phyloP scores from a whole-genome alignment of 1,140 invertebrate genomes.

The Rhynchophorus ferrugineus region DNA sequence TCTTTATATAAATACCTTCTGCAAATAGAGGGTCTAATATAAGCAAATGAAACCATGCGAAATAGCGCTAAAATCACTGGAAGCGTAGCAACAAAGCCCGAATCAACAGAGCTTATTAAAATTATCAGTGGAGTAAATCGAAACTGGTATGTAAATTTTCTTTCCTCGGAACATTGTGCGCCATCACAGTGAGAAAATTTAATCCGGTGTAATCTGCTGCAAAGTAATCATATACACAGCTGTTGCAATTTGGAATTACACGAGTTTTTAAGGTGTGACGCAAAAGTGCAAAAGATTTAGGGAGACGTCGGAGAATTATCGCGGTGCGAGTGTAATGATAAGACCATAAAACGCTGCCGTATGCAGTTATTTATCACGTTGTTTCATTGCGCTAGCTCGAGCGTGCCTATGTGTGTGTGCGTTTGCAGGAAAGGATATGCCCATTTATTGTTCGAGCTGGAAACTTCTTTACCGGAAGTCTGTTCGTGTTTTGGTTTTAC shows the following conservation, averaged over 20 bases:
- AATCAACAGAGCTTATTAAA: too few species aligned
- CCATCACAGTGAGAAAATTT: too few species aligned
- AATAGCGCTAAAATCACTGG: too few species aligned
- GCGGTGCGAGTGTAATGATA: not conserved
- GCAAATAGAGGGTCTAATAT: too few species aligned
- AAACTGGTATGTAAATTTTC: too few species aligned
- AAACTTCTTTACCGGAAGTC: not conserved
- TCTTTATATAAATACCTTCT: too few species aligned
- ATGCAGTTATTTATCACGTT: not conserved
- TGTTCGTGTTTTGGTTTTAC: not conserved
- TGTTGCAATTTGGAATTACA: not conserved
- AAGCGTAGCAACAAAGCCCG: too few species aligned
- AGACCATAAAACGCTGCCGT: not conserved
- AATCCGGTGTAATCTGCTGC: not conserved
- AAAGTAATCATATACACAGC: not conserved
- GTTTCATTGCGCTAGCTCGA: not conserved
- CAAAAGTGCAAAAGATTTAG: not conserved
- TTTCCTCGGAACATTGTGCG: too few species aligned
- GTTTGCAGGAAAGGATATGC: not conserved
- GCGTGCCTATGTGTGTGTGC: not conserved
- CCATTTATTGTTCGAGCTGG: not conserved
- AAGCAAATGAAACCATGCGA: too few species aligned
- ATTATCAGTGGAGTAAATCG: too few species aligned
- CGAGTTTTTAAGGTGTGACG: not conserved
- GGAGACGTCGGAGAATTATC: not conserved